Conservation (phyloP, 2,113 vertebrate genomes). For the Oryzias javanicus region DNA sequence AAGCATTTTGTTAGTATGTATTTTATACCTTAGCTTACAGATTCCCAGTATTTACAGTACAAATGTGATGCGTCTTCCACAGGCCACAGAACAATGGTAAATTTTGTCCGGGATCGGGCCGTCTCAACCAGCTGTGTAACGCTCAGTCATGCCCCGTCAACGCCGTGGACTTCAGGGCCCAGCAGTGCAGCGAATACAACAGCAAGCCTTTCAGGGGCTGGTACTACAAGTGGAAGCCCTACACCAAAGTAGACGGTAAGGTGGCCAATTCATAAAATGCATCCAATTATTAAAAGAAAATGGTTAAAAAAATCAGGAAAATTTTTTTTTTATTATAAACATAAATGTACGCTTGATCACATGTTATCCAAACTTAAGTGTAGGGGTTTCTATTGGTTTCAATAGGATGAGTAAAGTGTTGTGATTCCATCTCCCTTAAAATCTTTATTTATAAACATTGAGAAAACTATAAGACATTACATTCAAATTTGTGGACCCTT, state of each 20-base stretch:
- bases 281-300: neutral
- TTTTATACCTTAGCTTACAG: neutral
- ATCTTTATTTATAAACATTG: no score
- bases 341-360: no score
- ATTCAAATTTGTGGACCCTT: no score
- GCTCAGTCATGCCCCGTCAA: slow-evolving; percentile 75
- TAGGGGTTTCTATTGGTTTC: no score
- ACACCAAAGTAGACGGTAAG: slow-evolving; percentile 95
- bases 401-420: no score
- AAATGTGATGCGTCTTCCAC: neutral
- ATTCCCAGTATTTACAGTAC: neutral
- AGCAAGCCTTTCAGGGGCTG: slow-evolving; percentile 97
- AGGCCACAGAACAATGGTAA: slow-evolving; percentile 93
- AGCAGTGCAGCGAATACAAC: slow-evolving; percentile 96
- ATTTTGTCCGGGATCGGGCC: slow-evolving; percentile 87
- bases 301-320: neutral
- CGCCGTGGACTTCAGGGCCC: slow-evolving; percentile 86
- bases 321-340: no score
- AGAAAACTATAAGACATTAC: no score
- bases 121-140: slow-evolving; percentile 90
- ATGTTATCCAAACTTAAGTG: no score
- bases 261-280: neutral
- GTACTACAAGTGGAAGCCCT: slow-evolving; percentile 99
- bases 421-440: no score
- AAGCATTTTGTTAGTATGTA: neutral